Conservation (phyloP, 2,888 invertebrate species). For the Agonopterix arenella region DNA sequence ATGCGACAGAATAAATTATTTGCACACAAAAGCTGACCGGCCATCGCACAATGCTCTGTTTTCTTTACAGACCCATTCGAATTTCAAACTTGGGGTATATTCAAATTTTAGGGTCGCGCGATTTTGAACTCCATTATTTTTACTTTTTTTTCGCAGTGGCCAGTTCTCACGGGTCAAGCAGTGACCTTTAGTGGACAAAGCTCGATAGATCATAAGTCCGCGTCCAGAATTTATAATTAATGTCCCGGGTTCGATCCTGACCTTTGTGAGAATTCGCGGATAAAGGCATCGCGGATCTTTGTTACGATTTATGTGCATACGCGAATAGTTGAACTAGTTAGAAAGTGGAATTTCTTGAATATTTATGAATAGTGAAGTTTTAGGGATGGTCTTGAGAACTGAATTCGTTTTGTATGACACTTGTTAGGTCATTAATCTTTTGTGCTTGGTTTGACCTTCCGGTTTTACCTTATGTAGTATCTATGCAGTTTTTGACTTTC, state of each 20-base stretch:
- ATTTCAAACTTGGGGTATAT: constrained; percentile 49
- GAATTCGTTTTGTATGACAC: constrained; percentile 34
- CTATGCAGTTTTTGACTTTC: background rate
- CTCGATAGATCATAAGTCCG: constrained; percentile 46
- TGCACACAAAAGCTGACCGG: constrained; percentile 51
- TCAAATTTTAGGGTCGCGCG: constrained; percentile 71
- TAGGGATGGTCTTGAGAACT: constrained; percentile 47
- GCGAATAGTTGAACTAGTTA: constrained; percentile 44
- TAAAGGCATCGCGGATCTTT: constrained; percentile 50
- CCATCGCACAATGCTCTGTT: constrained; percentile 51
- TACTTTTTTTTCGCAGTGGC: constrained; percentile 28
- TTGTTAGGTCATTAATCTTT: constrained; percentile 56
- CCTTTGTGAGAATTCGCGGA: constrained; percentile 59
- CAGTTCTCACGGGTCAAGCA: constrained; percentile 73
- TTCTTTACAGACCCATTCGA: constrained; percentile 48
- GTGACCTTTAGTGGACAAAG: constrained; percentile 64
- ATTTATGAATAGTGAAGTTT: constrained; percentile 46
- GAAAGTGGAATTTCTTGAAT: constrained; percentile 72
- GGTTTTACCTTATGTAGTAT: constrained; percentile 5
- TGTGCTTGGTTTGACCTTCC: constrained; percentile 43
- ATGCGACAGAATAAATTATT: constrained; percentile 61
- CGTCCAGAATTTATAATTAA: constrained; percentile 72
- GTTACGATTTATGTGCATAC: constrained; percentile 45
- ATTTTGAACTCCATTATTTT: constrained; percentile 50
- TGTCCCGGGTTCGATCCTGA: constrained; percentile 41